Base-by-base conservation (phyloP, 2,113 vertebrate genomes). In the Cynoglossus semilaevis region DNA sequence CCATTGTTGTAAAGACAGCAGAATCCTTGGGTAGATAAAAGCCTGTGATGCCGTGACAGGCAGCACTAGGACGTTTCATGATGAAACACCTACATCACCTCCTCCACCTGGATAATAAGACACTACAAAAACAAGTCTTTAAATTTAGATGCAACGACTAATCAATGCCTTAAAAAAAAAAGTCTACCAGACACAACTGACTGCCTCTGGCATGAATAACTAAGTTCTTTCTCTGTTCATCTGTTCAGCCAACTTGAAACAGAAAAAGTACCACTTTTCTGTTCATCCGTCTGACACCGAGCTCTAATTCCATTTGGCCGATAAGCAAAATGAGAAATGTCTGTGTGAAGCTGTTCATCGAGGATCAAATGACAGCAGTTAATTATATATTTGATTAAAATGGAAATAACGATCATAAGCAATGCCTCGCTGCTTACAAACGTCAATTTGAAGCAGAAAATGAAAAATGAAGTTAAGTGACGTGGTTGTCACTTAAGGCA, bases 161-260 rank as follows among this genome's bases (percentile, higher is more conserved):
- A 48, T 45, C 37, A 53, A 61, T 57, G 66, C 63, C 41, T 44
- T 48, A 57, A 73, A 57, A 71, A 57, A 71, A 77, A 77, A 9
- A 63, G n/a, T 48, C 57, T 35, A 29, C 1, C 4, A 63, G 60
- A 12, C 14, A 47, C 42, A 5, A 43, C 48, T 53, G 2, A 59
- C 51, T 16, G 66, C 73, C 70, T 52, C 46, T 34, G 62, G 63
- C 60, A 22, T 45, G 36, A n/a, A 56, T 54, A 69, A 48, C 51
- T 22, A 57, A 41, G 59, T 19, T 29, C 40, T 35, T 35, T 51
- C 43, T 45, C 59, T 60, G 16, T 63, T 61, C n/a, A 15, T 17
- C 44, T 37, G 37, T 34, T 50, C 15, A 55, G 55, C 47, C 17
- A 5, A 15, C 34, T 58, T 40, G 43, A 16, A 49, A 15, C 42